These are phyloP conservation scores for Stegastes partitus DNA, from an alignment of 2,113 vertebrate genomes.

Conservation along the genomic window DNA sequence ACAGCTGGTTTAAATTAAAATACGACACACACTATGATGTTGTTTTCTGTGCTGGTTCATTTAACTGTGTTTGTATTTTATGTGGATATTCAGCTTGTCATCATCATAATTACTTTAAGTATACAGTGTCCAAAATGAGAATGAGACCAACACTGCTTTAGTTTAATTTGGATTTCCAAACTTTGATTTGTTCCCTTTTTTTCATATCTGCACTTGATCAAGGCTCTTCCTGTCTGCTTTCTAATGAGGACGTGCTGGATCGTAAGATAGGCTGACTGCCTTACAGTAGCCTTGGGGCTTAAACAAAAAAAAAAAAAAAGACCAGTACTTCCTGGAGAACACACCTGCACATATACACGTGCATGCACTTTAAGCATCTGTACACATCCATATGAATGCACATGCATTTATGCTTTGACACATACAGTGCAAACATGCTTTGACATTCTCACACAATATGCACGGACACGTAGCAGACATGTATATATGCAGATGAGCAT, in stretches of 20 bases:
- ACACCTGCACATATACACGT: background rate
- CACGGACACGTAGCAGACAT: background rate
- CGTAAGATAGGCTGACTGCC: slow-evolving; percentile 5
- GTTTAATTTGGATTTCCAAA: slow-evolving; percentile 41
- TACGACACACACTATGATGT: slow-evolving; percentile 13
- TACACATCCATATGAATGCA: slow-evolving; percentile 4
- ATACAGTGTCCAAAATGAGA: slow-evolving; percentile 21
- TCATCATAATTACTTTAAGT: slow-evolving; percentile 51
- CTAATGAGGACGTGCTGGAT: slow-evolving; percentile 11
- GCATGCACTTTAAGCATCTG: background rate
- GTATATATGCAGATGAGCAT: background rate
- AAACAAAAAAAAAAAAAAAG: slow-evolving; percentile 2
- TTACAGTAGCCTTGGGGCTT: slow-evolving; percentile 1
- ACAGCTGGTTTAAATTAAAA: slow-evolving; percentile 1
- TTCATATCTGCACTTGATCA: slow-evolving; percentile 16
- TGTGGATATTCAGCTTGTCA: slow-evolving; percentile 30
- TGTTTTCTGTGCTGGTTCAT: slow-evolving; percentile 10
- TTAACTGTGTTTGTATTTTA: slow-evolving; percentile 36
- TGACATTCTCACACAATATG: background rate
- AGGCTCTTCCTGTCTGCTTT: slow-evolving; percentile 20
- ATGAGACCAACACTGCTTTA: slow-evolving; percentile 9
- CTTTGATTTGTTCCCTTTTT: slow-evolving; percentile 24
- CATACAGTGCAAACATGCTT: background rate
- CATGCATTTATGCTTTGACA: background rate
- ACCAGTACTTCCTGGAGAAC: background rate